Conservation (phyloP, 2,888 invertebrate genomes). For the Apodemia zela region DNA sequence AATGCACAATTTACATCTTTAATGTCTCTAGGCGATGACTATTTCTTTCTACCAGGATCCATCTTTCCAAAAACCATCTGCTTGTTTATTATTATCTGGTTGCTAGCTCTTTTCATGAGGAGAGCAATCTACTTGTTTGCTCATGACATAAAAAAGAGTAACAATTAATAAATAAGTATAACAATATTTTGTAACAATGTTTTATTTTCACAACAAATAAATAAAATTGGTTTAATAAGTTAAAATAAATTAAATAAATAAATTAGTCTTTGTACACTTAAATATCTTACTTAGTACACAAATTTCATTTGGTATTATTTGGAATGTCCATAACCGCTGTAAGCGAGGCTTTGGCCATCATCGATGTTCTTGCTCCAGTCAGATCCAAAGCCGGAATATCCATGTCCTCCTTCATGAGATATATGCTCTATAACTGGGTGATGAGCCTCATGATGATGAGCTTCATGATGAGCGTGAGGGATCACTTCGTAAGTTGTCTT, state of each 20-base stretch:
- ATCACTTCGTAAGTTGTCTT: constrained; percentile 73
- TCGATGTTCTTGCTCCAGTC: constrained; percentile 82
- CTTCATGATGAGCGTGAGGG: constrained; percentile 79
- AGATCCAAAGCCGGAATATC: constrained; percentile 55
- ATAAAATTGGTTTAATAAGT: constrained; percentile 64
- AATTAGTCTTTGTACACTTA: constrained; percentile 65
- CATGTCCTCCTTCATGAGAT: constrained; percentile 60
- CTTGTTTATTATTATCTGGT: no score
- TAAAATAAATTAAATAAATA: constrained; percentile 51
- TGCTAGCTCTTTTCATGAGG: no score
- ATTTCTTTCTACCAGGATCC: no score
- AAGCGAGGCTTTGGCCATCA: constrained; percentile 85
- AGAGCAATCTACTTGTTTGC: no score
- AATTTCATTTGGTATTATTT: constrained; percentile 39
- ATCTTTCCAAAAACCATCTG: no score
- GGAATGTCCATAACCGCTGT: constrained; percentile 78
- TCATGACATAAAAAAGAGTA: no score
- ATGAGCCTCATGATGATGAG: constrained; percentile 80
- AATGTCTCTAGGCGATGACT: no score
- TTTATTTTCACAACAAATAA: constrained; percentile 63
- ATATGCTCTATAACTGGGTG: constrained; percentile 57
- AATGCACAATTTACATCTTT: no score
- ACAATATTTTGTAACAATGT: constrained; percentile 40
- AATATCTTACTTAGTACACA: not conserved
- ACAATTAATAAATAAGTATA: constrained; percentile 35